Evolutionary conservation across 1,140 invertebrate species (phyloP).

Genomic region (Melitaea cinxia): DNA sequence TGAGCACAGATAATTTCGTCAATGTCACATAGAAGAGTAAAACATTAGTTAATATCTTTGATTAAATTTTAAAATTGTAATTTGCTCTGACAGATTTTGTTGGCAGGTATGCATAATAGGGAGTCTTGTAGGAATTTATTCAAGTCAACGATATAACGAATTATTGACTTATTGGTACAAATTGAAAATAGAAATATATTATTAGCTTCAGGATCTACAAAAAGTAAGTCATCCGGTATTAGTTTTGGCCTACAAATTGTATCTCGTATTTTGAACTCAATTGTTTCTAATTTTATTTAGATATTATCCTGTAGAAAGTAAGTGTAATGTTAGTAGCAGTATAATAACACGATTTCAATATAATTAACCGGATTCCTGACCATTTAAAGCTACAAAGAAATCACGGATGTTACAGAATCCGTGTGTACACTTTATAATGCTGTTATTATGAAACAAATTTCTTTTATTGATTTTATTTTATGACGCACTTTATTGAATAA

Average conservation of each 20-base stretch:
- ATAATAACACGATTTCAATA: slow-evolving; percentile 5
- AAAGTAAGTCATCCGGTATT: neutral
- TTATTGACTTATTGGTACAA: too few relatives aligned
- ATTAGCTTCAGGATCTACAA: neutral
- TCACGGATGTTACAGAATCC: slow-evolving; percentile 19
- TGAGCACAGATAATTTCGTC: too few relatives aligned
- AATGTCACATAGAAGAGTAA: too few relatives aligned
- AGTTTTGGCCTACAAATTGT: neutral
- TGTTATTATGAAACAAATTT: slow-evolving; percentile 32
- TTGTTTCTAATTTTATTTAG: neutral
- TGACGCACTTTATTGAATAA: slow-evolving; percentile 31
- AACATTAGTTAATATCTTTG: too few relatives aligned
- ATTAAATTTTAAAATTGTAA: too few relatives aligned
- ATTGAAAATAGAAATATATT: neutral
- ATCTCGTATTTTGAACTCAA: neutral
- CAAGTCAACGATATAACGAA: too few relatives aligned
- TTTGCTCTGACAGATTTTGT: too few relatives aligned
- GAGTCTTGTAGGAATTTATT: too few relatives aligned
- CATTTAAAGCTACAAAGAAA: slow-evolving; percentile 1
- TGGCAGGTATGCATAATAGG: too few relatives aligned
- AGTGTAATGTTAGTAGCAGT: slow-evolving; percentile 1
- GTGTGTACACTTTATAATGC: slow-evolving; percentile 21
- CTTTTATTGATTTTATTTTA: slow-evolving; percentile 33
- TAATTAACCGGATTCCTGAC: neutral
- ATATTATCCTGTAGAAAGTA: slow-evolving; percentile 6